phyloP scores from a whole-genome alignment of 2,888 invertebrate species.

The Arrhopalites spinosus region DNA sequence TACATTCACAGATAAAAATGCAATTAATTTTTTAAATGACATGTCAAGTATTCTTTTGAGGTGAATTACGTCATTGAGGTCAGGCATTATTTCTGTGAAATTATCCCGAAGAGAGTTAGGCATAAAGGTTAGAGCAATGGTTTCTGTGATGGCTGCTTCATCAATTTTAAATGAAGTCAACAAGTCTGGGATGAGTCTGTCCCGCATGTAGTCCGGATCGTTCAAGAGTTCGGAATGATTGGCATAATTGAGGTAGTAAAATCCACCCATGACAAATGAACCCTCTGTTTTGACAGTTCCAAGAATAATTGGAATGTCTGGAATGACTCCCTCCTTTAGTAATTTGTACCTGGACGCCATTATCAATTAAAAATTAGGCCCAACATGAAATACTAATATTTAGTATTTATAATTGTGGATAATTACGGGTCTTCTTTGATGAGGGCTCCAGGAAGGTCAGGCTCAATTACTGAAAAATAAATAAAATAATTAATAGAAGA shows the following conservation, averaged over 20 bases:
- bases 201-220: background rate
- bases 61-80: constrained; percentile 13
- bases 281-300: constrained; percentile 25
- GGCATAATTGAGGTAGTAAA: constrained; percentile 9
- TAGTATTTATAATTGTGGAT: too few species aligned
- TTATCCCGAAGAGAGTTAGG: constrained; percentile 8
- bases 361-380: too few species aligned
- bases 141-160: constrained; percentile 5
- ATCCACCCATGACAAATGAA: constrained; percentile 25
- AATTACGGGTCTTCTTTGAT: constrained; percentile 23
- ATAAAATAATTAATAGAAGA: too few species aligned
- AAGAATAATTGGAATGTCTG: constrained; percentile 22
- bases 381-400: too few species aligned
- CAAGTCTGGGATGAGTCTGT: constrained; percentile 6
- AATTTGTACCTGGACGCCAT: too few species aligned
- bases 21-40: too few species aligned
- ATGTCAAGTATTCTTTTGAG: too few species aligned
- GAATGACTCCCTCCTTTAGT: background rate
- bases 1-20: too few species aligned
- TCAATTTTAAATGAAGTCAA: background rate
- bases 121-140: constrained; percentile 24
- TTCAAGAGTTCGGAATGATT: background rate
- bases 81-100: constrained; percentile 19
- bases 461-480: constrained; percentile 11
- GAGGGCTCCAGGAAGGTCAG: constrained; percentile 29